Conservation (phyloP, 2,797 vertebrate species). For the Rhabdophis nuchalis region DNA sequence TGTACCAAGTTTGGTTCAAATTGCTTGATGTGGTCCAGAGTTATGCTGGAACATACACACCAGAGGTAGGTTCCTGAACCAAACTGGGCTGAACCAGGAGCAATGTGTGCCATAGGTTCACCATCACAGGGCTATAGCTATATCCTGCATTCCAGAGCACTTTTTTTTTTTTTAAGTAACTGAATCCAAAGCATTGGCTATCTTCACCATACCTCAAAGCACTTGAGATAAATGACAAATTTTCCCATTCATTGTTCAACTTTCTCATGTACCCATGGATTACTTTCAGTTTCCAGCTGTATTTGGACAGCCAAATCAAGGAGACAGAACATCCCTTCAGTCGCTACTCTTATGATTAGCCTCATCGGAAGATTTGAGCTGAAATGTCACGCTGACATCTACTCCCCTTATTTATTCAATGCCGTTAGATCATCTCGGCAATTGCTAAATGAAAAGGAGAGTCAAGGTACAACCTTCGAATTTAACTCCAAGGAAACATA, state of each 20-base stretch:
- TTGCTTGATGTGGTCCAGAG: too few relatives aligned
- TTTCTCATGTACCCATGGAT: background rate
- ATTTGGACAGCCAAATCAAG: background rate
- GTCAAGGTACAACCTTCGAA: background rate
- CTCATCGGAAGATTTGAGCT: background rate
- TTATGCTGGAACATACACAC: too few relatives aligned
- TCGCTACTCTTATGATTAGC: background rate
- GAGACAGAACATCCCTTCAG: background rate
- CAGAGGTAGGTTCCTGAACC: too few relatives aligned
- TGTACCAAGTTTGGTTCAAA: too few relatives aligned
- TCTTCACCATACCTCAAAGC: background rate
- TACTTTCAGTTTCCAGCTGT: background rate
- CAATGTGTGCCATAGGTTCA: too few relatives aligned
- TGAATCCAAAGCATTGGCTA: background rate
- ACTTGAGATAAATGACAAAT: background rate
- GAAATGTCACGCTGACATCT: background rate
- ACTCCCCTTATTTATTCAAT: background rate
- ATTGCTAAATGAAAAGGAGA: background rate
- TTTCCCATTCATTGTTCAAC: background rate
- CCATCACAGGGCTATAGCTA: background rate
- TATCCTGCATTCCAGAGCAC: background rate
- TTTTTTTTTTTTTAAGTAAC: background rate
- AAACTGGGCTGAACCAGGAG: too few relatives aligned
- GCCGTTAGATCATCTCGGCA: background rate
- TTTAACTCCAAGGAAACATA: background rate